phyloP scores from a whole-genome alignment of 2,113 vertebrate species.

The Eretmochelys imbricata region DNA sequence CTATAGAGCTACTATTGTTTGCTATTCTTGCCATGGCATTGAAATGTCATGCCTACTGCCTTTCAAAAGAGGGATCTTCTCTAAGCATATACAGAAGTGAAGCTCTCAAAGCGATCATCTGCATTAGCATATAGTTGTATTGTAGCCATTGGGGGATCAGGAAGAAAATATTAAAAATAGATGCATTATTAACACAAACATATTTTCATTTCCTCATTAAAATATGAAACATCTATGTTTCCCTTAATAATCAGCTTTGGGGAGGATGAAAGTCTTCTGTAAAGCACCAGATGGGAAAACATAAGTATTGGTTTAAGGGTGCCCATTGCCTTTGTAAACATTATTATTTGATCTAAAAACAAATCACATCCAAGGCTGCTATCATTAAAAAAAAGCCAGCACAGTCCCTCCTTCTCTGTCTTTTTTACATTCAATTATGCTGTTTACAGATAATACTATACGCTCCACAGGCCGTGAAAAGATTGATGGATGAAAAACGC shows the following conservation, averaged over 20 bases:
- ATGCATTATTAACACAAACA: neutral
- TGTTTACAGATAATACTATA: neutral
- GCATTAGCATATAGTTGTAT: neutral
- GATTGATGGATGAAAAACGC: neutral
- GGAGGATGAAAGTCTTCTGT: constrained; percentile 25
- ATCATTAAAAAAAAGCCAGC: neutral
- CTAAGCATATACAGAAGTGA: neutral
- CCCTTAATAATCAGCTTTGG: constrained; percentile 3
- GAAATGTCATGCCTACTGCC: neutral
- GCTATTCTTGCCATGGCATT: neutral
- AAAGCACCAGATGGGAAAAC: constrained; percentile 36
- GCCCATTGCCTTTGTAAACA: constrained; percentile 30
- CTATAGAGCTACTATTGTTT: neutral
- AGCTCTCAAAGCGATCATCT: neutral
- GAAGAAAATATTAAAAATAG: neutral
- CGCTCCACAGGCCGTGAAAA: neutral
- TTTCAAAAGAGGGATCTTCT: neutral
- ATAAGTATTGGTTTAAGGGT: constrained; percentile 13
- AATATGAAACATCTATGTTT: neutral
- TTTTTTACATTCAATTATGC: neutral
- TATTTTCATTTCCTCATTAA: neutral
- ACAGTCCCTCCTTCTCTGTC: neutral
- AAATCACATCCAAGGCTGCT: neutral
- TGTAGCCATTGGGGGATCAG: neutral
- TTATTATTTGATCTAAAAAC: constrained; percentile 26